These are phyloP conservation scores for Microcebus ravelobensis DNA, from an alignment of 2,113 vertebrate genomes.

Conservation along the genomic window DNA sequence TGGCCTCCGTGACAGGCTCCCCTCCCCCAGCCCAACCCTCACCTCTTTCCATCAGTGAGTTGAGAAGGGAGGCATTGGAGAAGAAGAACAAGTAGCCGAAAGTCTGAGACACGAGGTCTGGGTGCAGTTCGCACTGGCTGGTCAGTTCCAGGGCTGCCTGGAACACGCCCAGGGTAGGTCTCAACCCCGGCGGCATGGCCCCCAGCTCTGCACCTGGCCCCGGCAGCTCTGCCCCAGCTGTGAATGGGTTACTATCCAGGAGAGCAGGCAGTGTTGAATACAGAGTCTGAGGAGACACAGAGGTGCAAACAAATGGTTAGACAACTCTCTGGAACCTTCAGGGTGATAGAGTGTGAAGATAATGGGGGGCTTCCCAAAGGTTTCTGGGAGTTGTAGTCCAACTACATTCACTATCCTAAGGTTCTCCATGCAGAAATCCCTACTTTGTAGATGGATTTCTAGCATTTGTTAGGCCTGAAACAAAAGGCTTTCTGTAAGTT, in stretches of 20 bases:
- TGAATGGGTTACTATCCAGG: conserved; percentile 94
- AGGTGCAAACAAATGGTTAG: neutral
- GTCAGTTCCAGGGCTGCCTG: conserved; percentile 91
- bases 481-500: neutral
- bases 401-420: neutral
- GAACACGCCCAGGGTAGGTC: conserved; percentile 91
- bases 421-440: neutral
- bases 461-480: neutral
- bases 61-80: conserved; percentile 96
- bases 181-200: conserved; percentile 90
- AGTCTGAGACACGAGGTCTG: conserved; percentile 94
- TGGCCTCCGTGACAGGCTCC: neutral
- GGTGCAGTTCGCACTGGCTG: conserved; percentile 90
- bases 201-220: conserved; percentile 83
- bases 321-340: neutral
- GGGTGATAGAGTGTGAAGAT: neutral
- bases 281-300: conserved; percentile 86
- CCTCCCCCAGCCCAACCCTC: conserved; percentile 24
- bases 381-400: conserved; percentile 60
- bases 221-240: conserved; percentile 72
- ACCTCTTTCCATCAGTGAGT: conserved; percentile 96
- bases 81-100: conserved; percentile 97
- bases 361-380: neutral
- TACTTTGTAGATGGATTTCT: neutral
- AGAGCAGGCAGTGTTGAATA: conserved; percentile 94